Conservation (phyloP, 2,113 vertebrate species). For the Sander lucioperca region DNA sequence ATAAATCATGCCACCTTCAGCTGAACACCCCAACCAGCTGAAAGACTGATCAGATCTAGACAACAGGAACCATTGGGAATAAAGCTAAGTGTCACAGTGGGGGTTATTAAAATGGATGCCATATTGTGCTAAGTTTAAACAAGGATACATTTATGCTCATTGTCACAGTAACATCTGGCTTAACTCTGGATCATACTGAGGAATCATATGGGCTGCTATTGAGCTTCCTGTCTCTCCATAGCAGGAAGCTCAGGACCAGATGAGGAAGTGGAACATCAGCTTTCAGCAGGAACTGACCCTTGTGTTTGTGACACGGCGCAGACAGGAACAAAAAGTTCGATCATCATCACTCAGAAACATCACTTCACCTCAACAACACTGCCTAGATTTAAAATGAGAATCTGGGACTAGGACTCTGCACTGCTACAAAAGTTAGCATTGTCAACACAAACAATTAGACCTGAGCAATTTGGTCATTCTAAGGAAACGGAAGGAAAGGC, state of each 20-base stretch:
- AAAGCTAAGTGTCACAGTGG: neutral
- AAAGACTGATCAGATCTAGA: slow-evolving; percentile 19
- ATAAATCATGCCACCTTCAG: slow-evolving; percentile 39
- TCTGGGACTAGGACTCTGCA: neutral
- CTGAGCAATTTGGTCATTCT: neutral
- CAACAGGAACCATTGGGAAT: slow-evolving; percentile 16
- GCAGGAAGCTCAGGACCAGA: slow-evolving; percentile 71
- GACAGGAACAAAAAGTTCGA: slow-evolving; percentile 41
- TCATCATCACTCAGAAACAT: slow-evolving; percentile 20
- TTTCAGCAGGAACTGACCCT: slow-evolving; percentile 71
- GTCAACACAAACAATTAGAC: neutral
- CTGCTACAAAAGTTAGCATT: neutral
- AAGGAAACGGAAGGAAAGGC: neutral
- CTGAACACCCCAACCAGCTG: slow-evolving; percentile 19
- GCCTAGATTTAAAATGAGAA: neutral
- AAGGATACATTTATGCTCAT: slow-evolving; percentile 2
- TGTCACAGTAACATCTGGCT: slow-evolving; percentile 30
- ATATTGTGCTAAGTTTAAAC: slow-evolving; percentile 1
- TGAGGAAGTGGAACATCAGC: slow-evolving; percentile 79
- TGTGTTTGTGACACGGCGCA: slow-evolving; percentile 61
- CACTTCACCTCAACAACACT: slow-evolving; percentile 4
- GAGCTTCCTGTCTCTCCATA: slow-evolving; percentile 62
- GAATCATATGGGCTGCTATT: slow-evolving; percentile 21
- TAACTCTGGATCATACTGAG: slow-evolving; percentile 9
- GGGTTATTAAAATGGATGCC: slow-evolving; percentile 3